Conservation (phyloP, 2,113 vertebrate genomes). For the Cottus gobio region DNA sequence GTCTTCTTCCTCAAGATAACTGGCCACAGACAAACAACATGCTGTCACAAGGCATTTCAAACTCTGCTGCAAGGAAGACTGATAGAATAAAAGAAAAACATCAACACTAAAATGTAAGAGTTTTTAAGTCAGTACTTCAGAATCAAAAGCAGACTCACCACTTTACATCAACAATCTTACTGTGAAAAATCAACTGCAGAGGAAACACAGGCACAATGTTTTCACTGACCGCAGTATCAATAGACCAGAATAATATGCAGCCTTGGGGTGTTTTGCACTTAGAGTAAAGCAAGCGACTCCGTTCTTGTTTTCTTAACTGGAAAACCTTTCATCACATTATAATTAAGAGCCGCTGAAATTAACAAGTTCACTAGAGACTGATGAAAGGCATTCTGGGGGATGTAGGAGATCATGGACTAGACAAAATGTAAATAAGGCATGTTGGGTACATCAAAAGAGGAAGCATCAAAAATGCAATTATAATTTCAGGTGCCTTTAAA, state of each 20-base stretch:
- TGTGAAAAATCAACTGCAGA: constrained; percentile 19
- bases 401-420: constrained; percentile 11
- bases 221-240: constrained; percentile 34
- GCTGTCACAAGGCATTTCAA: constrained; percentile 3
- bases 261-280: constrained; percentile 31
- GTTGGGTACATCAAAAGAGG: constrained; percentile 5
- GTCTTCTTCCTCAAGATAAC: constrained; percentile 5
- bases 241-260: constrained; percentile 32
- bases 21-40: neutral
- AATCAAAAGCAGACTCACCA: constrained; percentile 33
- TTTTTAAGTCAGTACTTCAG: constrained; percentile 25
- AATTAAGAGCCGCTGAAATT: constrained; percentile 48
- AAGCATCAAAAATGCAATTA: constrained; percentile 28
- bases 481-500: constrained; percentile 10
- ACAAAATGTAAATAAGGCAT: constrained; percentile 28
- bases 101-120: constrained; percentile 24
- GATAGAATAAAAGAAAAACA: neutral
- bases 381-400: constrained; percentile 51
- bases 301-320: neutral
- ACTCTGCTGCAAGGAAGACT: neutral
- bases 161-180: constrained; percentile 22
- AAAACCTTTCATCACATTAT: constrained; percentile 57
- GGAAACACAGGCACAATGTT: constrained; percentile 34
- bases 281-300: constrained; percentile 12
- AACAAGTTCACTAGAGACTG: constrained; percentile 33